Evolutionary conservation across 1,140 invertebrate genomes (phyloP).

Genomic region (Zaprionus lachaisei): DNA sequence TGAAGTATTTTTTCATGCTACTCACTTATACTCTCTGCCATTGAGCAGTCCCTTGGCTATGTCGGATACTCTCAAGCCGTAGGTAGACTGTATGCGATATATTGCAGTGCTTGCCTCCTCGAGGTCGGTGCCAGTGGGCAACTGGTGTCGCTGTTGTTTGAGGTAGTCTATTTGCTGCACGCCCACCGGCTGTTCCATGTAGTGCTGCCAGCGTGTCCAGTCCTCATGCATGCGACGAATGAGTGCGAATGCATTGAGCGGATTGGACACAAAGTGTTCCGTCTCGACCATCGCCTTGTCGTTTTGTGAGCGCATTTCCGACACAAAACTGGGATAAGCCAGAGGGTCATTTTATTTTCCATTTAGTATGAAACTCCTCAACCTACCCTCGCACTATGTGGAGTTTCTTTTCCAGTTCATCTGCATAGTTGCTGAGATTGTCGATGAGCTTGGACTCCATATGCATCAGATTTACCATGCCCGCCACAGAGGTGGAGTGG

Average conservation of each 20-base stretch:
- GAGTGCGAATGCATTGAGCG: constrained; percentile 65
- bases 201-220: constrained; percentile 66
- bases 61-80: constrained; percentile 93
- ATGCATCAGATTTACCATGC: constrained; percentile 93
- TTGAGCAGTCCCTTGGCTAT: constrained; percentile 94
- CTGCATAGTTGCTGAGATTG: constrained; percentile 92
- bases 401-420: constrained; percentile 70
- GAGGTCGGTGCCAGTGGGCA: constrained; percentile 94
- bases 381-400: constrained; percentile 58
- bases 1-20: constrained; percentile 8
- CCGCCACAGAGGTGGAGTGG: constrained; percentile 91
- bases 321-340: constrained; percentile 28
- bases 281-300: constrained; percentile 90
- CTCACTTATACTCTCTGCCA: constrained; percentile 92
- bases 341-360: not conserved
- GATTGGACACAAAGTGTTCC: constrained; percentile 77
- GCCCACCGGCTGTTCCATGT: constrained; percentile 60
- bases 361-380: no score
- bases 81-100: constrained; percentile 97
- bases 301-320: constrained; percentile 87
- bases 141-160: constrained; percentile 88
- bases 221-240: constrained; percentile 73
- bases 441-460: constrained; percentile 93
- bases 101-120: constrained; percentile 96
- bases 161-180: constrained; percentile 87